These are phyloP conservation scores for Plutomurus gul DNA, from an alignment of 1,140 invertebrate genomes.

Conservation along the genomic window DNA sequence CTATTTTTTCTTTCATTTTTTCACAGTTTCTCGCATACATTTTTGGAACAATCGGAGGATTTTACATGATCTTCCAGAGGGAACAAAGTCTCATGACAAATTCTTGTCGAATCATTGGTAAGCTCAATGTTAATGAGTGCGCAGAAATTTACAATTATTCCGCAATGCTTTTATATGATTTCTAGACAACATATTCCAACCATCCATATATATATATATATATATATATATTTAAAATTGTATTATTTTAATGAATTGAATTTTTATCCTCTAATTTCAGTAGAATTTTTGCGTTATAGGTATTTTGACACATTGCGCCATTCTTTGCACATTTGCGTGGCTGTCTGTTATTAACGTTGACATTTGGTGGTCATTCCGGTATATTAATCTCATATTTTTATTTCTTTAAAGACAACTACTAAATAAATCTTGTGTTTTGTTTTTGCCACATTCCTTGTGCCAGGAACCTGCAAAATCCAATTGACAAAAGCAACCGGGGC, in stretches of 20 bases:
- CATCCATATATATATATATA: neutral
- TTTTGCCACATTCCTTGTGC: neutral
- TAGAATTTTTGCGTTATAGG: neutral
- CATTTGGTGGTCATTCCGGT: conserved; percentile 13
- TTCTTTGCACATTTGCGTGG: neutral
- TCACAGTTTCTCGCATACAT: neutral
- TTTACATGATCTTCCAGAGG: neutral
- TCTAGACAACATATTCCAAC: no score
- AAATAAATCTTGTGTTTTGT: neutral
- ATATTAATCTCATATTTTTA: neutral
- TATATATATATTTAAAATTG: neutral
- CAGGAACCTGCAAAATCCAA: neutral
- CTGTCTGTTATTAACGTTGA: neutral
- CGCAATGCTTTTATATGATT: no score
- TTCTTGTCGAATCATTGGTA: neutral
- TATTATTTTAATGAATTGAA: neutral
- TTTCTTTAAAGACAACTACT: neutral
- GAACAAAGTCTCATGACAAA: neutral
- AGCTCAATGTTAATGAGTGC: neutral
- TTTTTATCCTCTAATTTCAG: no score
- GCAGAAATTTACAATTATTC: no score
- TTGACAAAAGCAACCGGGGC: neutral
- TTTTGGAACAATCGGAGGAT: neutral
- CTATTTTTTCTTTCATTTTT: neutral
- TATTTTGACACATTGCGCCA: neutral